Percentiles rank a stretch among this genome's conserved stretches.
phyloP scores from a whole-genome alignment of 2,113 vertebrate species.

The Aspidoscelis tigris region DNA sequence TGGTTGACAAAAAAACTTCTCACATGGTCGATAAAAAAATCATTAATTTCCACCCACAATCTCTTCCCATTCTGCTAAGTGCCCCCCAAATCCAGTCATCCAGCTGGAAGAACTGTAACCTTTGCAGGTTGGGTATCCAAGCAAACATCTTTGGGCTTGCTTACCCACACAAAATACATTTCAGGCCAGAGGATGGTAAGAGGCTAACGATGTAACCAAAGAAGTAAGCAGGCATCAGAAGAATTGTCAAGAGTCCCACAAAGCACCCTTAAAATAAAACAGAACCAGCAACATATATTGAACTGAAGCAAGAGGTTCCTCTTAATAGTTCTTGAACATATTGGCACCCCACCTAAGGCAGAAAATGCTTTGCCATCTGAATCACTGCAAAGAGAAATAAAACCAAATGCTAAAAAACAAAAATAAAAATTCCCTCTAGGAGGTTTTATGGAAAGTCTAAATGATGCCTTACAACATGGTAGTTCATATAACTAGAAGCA shows the following conservation, averaged over 20 bases:
- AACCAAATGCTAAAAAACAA: slow-evolving; percentile 10
- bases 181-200: slow-evolving; percentile 48
- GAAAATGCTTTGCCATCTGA: not conserved
- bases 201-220: slow-evolving; percentile 24
- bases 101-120: slow-evolving; percentile 1
- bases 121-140: not conserved
- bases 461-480: not conserved
- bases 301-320: slow-evolving; percentile 47
- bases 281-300: slow-evolving; percentile 31
- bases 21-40: slow-evolving; percentile 77
- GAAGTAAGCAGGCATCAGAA: slow-evolving; percentile 38
- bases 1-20: slow-evolving; percentile 67
- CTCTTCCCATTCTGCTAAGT: rapidly evolving
- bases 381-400: not conserved
- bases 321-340: not conserved
- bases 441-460: not conserved
- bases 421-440: slow-evolving; percentile 12
- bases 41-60: not conserved
- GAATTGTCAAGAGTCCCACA: slow-evolving; percentile 25
- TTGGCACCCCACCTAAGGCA: not conserved
- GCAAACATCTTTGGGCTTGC: not conserved
- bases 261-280: slow-evolving; percentile 57
- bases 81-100: not conserved
- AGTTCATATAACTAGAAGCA: not conserved
- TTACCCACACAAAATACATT: not conserved